Base-by-base conservation (phyloP, 1,140 invertebrate species). In the Belonocnema kinseyi region DNA sequence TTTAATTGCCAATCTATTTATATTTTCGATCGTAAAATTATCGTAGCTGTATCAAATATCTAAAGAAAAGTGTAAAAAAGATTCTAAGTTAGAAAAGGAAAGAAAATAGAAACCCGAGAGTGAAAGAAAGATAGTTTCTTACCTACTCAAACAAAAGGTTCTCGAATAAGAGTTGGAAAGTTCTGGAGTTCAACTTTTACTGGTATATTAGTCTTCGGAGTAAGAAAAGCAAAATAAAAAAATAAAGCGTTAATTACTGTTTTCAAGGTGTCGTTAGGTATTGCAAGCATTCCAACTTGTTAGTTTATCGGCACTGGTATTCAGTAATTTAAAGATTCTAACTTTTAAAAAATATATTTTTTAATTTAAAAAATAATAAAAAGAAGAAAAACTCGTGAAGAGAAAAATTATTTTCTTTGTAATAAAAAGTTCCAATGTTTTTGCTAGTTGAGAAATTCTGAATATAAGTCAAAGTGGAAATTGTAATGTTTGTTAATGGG, bases 161-260 rank as follows among this genome's bases (percentile, higher is more conserved):
- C 26, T 66, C 61, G 33, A 66, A 14, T 66, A 40, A 13, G 61
- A 66, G 61, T 66, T 66, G 61, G 33, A 21, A 66, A 66, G 61
- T 66, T 66, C 61, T 26, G 26, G 26, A 66, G 61, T 66, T 66
- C 61, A 66, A 66, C 33, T 66, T 66, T 66, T 66, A 33, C 33
- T 16, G 26, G 61, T 40, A 66, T 66, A 66, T 66, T 66, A 66
- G 26, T 66, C 61, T 66, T 66, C 61, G 13, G 61, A 46, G 61
- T 66, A 66, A 40, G 61, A 33, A 26, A 66, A 66, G 13, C n/a
- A 16, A 66, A 66, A 66, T 33, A 66, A 66, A 66, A 66, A 66
- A 16, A 21, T 33, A 33, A 66, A 66, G 46, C 61, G 61, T 26
- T 66, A 66, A 66, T 66, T 66, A 66, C 61, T 66, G 26, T 66